Evolutionary conservation across 1,140 invertebrate genomes (phyloP).

Genomic region (Aradophagus sp.): DNA sequence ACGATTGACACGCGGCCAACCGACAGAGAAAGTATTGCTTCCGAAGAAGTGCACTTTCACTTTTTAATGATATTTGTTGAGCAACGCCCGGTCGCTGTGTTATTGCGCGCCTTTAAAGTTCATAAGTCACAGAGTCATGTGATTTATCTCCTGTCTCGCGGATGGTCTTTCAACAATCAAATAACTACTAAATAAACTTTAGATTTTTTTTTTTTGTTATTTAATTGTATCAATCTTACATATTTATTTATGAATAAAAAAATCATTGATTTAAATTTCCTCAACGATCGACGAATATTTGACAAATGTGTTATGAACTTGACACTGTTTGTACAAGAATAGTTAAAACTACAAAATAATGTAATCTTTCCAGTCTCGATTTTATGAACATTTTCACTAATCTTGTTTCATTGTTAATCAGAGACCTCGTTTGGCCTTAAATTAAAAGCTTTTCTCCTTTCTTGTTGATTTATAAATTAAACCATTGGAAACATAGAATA

Average conservation of each 20-base stretch:
- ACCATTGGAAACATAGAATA: too few species aligned
- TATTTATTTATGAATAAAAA: constrained; percentile 50
- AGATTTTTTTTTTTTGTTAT: constrained; percentile 33
- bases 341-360: constrained; percentile 67
- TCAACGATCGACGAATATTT: too few species aligned
- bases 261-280: too few species aligned
- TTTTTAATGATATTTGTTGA: constrained; percentile 56
- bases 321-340: constrained; percentile 63
- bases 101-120: constrained; percentile 16
- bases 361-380: too few species aligned
- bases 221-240: constrained; percentile 44
- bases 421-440: too few species aligned
- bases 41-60: constrained; percentile 62
- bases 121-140: constrained; percentile 19
- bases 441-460: too few species aligned
- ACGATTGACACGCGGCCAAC: constrained; percentile 44
- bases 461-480: too few species aligned
- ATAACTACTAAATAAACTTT: too few species aligned
- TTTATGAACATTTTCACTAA: too few species aligned
- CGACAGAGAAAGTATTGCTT: constrained; percentile 60
- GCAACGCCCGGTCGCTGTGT: constrained; percentile 48
- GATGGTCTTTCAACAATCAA: too few species aligned
- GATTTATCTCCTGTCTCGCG: constrained; percentile 1
- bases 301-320: too few species aligned
- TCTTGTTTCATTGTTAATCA: too few species aligned